Evolutionary conservation across 1,140 invertebrate genomes (phyloP), one percentile per base, ranked within the genome.

Genomic region (Marisa cornuarietis): DNA sequence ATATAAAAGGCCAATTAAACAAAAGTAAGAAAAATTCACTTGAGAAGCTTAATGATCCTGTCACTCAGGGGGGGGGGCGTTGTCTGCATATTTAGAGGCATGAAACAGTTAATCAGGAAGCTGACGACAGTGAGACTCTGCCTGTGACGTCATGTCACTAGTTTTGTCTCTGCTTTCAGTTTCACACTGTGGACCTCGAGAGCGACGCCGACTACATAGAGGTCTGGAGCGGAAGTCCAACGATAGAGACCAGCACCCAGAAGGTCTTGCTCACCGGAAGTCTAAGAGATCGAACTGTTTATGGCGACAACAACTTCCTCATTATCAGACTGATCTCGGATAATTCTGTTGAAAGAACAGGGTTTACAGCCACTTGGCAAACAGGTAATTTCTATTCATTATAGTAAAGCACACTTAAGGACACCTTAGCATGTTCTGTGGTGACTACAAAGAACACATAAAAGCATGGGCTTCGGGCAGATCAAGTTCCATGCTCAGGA

Each of bases 201-300:
- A 65, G 52, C 9, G 76, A 77, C 24, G 76, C 68, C 49, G 76
- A 77, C 51, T 77, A 65, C 65, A 49, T 77, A n/a, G 76, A 77
- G 13, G 76, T 77, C 42, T 77, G 65, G 63, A 77, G 42, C 14
- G 76, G 76, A n/a, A 20, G 63, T 54, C 76, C 76, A 13, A 68
- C 76, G 6, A 18, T 77, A 9, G 58, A 20, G 42, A 77, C 76
- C 76, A 77, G 76, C 51, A 52, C 16, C 13, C 76, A 52, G 18
- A 42, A 77, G 51, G 65, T 4, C 6, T 14, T 16, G 22, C 49
- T 77, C 10, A 77, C 63, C 8, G 76, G 76, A 13, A 7, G 3
- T 4, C 5, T 77, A 65, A 58, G 62, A 8, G 20, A 54, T 49
- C 51, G 24, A 68, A 10, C 2, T 16, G 76, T 77, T 16, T 69